Evolutionary conservation across 2,888 invertebrate genomes (phyloP).

Genomic region (Lepidochitona cinerea): DNA sequence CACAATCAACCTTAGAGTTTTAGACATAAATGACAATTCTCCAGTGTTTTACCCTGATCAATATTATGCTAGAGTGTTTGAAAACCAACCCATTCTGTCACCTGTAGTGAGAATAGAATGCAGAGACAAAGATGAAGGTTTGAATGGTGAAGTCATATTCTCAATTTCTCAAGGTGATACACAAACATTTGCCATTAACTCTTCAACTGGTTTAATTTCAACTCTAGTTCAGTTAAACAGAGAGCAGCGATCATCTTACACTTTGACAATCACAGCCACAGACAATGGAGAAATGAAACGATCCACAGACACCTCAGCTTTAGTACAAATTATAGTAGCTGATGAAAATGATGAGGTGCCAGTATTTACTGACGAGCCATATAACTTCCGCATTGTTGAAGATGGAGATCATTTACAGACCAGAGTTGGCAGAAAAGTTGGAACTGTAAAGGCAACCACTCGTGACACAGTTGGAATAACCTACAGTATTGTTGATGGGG

Average conservation of each 20-base stretch:
- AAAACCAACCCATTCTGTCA: conserved; percentile 76
- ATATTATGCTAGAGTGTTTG: conserved; percentile 84
- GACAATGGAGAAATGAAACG: conserved; percentile 41
- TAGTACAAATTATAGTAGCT: conserved; percentile 51
- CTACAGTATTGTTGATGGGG: conserved; percentile 81
- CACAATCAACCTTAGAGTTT: conserved; percentile 83
- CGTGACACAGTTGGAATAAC: conserved; percentile 26
- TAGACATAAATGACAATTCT: conserved; percentile 93
- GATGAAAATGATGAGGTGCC: conserved; percentile 45
- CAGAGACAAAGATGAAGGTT: conserved; percentile 88
- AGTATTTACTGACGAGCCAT: conserved; percentile 75
- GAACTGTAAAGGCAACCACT: conserved; percentile 75
- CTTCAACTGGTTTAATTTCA: conserved; percentile 83
- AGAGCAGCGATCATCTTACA: conserved; percentile 83
- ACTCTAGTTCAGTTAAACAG: conserved; percentile 86
- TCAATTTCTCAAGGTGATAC: conserved; percentile 77
- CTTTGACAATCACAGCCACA: conserved; percentile 83
- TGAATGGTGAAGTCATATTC: conserved; percentile 79
- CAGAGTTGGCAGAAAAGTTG: conserved; percentile 81
- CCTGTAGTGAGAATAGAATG: conserved; percentile 84
- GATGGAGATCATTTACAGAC: conserved; percentile 78
- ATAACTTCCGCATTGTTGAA: conserved; percentile 87
- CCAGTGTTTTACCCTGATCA: conserved; percentile 92
- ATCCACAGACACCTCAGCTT: conserved; percentile 37
- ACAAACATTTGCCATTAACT: conserved; percentile 80